phyloP scores from a whole-genome alignment of 2,113 vertebrate genomes.

The Aspidoscelis tigris region DNA sequence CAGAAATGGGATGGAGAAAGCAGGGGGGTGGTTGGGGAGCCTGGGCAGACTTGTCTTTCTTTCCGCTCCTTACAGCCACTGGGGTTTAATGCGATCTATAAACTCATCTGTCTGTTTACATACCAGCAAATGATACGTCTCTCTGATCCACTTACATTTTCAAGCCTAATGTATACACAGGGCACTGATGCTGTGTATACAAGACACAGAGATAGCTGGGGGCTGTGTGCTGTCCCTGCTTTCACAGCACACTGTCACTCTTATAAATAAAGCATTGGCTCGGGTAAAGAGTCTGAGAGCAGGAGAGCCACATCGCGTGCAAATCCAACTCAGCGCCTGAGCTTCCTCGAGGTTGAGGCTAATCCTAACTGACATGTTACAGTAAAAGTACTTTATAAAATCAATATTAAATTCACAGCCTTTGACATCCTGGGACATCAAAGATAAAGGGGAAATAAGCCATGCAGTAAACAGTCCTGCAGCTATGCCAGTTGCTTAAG shows the following conservation, averaged over 20 bases:
- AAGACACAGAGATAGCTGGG: conserved; percentile 77
- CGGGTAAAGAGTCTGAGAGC: conserved; percentile 77
- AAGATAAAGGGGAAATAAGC: conserved; percentile 91
- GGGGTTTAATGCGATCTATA: conserved; percentile 86
- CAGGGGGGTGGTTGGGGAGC: conserved; percentile 52
- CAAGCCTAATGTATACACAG: conserved; percentile 82
- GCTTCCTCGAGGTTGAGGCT: conserved; percentile 84
- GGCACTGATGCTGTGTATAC: conserved; percentile 77
- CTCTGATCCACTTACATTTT: conserved; percentile 83
- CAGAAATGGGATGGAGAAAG: conserved; percentile 39
- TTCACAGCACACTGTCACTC: conserved; percentile 80
- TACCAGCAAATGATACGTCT: conserved; percentile 83
- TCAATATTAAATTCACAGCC: conserved; percentile 99
- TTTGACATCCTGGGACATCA: conserved; percentile 89
- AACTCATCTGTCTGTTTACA: conserved; percentile 90
- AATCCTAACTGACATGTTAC: conserved; percentile 95
- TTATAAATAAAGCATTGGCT: conserved; percentile 86
- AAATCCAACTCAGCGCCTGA: conserved; percentile 86
- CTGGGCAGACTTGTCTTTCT: conserved; percentile 65
- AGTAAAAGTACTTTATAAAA: conserved; percentile 99
- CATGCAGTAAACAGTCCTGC: conserved; percentile 87
- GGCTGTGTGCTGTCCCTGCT: conserved; percentile 78
- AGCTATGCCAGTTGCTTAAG: conserved; percentile 80
- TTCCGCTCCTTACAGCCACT: conserved; percentile 74
- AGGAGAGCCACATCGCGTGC: conserved; percentile 89